Percentiles rank a stretch among this genome's conserved stretches.
phyloP scores from a whole-genome alignment of 2,888 invertebrate genomes.

The Cataglyphis rosenhaueri region DNA sequence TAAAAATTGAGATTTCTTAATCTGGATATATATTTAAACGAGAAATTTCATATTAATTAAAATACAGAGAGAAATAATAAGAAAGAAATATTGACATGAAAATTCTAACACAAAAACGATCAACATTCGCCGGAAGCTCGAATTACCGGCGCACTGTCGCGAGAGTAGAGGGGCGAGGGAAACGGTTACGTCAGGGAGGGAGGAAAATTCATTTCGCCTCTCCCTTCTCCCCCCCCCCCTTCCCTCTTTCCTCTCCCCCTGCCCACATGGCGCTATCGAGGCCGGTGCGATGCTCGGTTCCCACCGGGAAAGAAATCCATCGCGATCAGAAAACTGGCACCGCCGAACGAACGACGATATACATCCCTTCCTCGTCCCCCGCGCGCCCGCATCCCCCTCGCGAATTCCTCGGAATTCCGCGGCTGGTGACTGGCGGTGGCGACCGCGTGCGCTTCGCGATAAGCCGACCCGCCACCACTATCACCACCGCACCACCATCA shows the following conservation, averaged over 20 bases:
- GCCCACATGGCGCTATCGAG: conserved; percentile 50
- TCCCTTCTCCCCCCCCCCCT: conserved; percentile 18
- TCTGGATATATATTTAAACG: neutral
- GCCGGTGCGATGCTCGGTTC: conserved; percentile 59
- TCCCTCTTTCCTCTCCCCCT: conserved; percentile 6
- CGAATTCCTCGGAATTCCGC: conserved; percentile 75
- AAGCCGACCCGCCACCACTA: conserved; percentile 75
- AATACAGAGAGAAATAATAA: neutral
- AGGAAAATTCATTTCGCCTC: conserved; percentile 53
- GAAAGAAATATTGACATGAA: neutral
- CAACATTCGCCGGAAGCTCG: conserved; percentile 19
- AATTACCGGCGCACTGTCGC: conserved; percentile 7
- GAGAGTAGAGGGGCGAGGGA: neutral
- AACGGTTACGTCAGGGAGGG: conserved; percentile 25
- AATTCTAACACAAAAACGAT: conserved; percentile 21
- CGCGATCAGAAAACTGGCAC: conserved; percentile 78
- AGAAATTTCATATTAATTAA: neutral
- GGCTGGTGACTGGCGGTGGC: conserved; percentile 82
- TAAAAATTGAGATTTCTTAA: neutral
- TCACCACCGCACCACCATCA: conserved; percentile 55
- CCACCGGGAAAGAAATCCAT: conserved; percentile 77
- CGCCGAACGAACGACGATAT: conserved; percentile 77
- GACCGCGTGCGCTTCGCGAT: conserved; percentile 84
- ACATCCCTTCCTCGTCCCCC: conserved; percentile 28
- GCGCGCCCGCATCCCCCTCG: conserved; percentile 49